Conservation (phyloP, 2,888 invertebrate species). For the Cheilosia vulpina region DNA sequence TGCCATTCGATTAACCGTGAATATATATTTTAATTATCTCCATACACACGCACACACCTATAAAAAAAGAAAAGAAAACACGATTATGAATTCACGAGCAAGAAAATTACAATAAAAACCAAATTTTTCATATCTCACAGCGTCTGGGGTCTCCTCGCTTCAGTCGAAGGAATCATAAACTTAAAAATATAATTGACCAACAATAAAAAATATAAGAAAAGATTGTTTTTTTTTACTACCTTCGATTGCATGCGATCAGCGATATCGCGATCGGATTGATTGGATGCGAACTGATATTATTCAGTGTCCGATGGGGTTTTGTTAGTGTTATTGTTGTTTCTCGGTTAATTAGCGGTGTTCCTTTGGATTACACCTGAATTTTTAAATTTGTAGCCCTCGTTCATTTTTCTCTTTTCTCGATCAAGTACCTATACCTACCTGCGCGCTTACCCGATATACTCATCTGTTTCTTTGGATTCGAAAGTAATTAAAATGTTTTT, state of each 20-base stretch:
- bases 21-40: constrained; percentile 53
- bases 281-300: constrained; percentile 45
- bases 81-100: constrained; percentile 43
- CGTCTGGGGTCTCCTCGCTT: constrained; percentile 25
- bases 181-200: constrained; percentile 49
- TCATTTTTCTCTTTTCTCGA: constrained; percentile 3
- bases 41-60: constrained; percentile 14
- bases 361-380: constrained; percentile 48
- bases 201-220: constrained; percentile 25
- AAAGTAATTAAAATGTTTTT: constrained; percentile 54
- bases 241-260: constrained; percentile 27
- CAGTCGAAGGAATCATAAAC: constrained; percentile 38
- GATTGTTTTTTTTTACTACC: constrained; percentile 7
- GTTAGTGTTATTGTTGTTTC: constrained; percentile 22
- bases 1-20: constrained; percentile 31
- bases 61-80: constrained; percentile 12
- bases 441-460: background rate
- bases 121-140: constrained; percentile 54
- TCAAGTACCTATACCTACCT: background rate
- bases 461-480: constrained; percentile 5
- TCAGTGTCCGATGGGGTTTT: constrained; percentile 40
- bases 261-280: constrained; percentile 45
- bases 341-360: constrained; percentile 58
- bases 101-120: constrained; percentile 55
- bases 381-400: constrained; percentile 31